Conservation (phyloP, 2,888 invertebrate genomes). For the Blastobasis adustella region DNA sequence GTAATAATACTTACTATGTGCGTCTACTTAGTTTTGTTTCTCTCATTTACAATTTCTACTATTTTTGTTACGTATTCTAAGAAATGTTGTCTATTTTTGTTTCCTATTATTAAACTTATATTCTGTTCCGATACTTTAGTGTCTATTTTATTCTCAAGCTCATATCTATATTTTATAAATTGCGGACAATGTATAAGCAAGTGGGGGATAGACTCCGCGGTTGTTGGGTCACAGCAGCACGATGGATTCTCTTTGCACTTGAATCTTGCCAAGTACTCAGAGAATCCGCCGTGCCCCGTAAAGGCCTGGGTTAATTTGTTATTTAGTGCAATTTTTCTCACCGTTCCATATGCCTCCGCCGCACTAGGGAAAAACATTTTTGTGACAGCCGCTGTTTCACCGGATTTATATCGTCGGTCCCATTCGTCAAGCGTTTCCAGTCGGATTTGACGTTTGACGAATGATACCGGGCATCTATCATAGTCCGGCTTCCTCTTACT, state of each 20-base stretch:
- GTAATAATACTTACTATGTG: too few relatives aligned
- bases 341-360: too few relatives aligned
- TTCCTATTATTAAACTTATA: not conserved
- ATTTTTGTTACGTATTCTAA: not conserved
- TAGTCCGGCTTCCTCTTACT: not conserved
- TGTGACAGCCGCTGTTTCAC: constrained; percentile 3
- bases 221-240: constrained; percentile 10
- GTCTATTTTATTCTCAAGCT: not conserved
- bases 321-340: too few relatives aligned
- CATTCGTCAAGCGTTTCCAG: constrained; percentile 9
- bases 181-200: not conserved
- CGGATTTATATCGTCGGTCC: constrained; percentile 2
- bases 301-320: too few relatives aligned
- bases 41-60: not conserved
- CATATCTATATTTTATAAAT: not conserved
- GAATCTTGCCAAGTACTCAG: constrained; percentile 9
- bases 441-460: constrained; percentile 8
- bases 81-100: not conserved
- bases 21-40: not conserved
- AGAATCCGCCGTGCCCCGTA: not conserved
- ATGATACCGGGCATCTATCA: constrained; percentile 7
- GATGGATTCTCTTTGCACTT: constrained; percentile 12
- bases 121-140: not conserved
- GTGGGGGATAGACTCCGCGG: not conserved
- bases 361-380: constrained; percentile 12